Base-by-base conservation (phyloP, 1,140 invertebrate genomes). In the Procambarus clarkii region DNA sequence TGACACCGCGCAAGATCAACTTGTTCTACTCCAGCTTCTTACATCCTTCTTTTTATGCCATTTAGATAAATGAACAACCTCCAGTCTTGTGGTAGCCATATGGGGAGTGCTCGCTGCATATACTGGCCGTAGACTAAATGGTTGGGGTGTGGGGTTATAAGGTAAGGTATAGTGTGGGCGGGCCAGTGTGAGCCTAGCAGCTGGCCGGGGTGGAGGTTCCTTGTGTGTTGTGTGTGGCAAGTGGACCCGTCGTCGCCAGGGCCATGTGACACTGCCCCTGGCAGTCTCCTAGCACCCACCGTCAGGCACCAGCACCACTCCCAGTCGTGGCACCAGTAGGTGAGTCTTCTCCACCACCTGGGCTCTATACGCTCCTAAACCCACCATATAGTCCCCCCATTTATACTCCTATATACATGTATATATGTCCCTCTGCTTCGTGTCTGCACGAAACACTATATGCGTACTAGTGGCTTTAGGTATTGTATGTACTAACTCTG, bases 201-300 rank as follows among this genome's bases (percentile, higher is more conserved):
- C 34, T 74, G 69, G 69, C n/a, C 69, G 69, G 69, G 5, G 69
- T 3, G 69, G 69, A 74, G 69, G 69, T 74, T n/a, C 21, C n/a
- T 34, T 74, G 69, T 74, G n/a, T 74, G n/a, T 74, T 15, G 15
- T 74, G 69, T 74, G 69, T 74, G 69, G n/a, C 69, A 74, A 74
- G n/a, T 74, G 24, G 69, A 34, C n/a, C 69, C 13, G 13, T 18
- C 69, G n/a, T 24, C 69, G 34, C 64, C 24, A 34, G n/a, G 69
- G 69, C 69, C 69, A 74, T 74, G 69, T 74, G 69, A 74, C 69
- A 74, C 69, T 21, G 34, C 24, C 69, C 64, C 34, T 69, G 64
- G 64, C 64, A 34, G 34, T 34, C 34, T 34, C 64, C 64, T 18
- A 69, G 64, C 64, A 69, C 21, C 64, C 64, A 69, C 18, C 64